phyloP scores from a whole-genome alignment of 2,888 invertebrate species.

The Yponomeuta malinellus region DNA sequence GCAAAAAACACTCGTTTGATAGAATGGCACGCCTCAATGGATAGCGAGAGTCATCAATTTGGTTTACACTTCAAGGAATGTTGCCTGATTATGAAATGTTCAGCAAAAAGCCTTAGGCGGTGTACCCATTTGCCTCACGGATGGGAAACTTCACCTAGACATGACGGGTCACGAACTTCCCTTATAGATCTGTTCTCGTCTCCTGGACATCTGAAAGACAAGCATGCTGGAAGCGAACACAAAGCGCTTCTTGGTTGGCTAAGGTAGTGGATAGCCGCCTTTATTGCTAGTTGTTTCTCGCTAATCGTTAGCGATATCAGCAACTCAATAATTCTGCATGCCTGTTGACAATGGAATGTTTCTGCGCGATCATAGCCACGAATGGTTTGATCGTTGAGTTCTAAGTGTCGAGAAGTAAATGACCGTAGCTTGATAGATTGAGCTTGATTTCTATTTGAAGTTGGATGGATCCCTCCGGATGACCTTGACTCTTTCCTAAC shows the following conservation, averaged over 20 bases:
- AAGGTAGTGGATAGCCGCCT: neutral
- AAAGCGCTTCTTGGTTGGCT: neutral
- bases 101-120: neutral
- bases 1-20: constrained; percentile 22
- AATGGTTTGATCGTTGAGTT: neutral
- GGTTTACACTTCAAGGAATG: neutral
- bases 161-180: too few species aligned
- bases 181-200: too few species aligned
- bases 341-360: neutral
- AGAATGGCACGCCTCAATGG: constrained; percentile 20
- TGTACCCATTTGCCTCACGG: neutral
- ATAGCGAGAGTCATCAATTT: neutral
- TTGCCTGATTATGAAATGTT: neutral
- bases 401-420: neutral
- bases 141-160: neutral
- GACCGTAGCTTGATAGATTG: too few species aligned
- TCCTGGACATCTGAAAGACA: too few species aligned
- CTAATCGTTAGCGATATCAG: neutral
- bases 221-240: too few species aligned
- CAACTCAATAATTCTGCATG: neutral
- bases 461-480: too few species aligned
- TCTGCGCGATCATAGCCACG: neutral
- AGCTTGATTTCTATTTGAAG: too few species aligned
- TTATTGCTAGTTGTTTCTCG: neutral
- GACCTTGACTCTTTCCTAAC: too few species aligned